Evolutionary conservation across 2,797 vertebrate species (phyloP).

Genomic region (Discoglossus pictus): DNA sequence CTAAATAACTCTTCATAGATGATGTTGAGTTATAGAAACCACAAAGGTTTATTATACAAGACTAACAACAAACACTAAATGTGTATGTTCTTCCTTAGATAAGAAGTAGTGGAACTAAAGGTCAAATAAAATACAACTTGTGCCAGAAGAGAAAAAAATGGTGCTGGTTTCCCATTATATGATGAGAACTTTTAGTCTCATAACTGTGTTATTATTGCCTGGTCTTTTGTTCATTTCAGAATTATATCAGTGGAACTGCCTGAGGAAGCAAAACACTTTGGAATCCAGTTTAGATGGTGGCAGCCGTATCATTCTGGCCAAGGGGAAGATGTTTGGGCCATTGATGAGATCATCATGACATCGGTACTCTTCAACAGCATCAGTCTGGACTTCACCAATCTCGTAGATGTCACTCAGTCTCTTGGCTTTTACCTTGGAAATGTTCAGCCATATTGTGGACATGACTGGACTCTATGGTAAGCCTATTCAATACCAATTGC

Average conservation of each 20-base stretch:
- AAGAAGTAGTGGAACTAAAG: too few relatives aligned
- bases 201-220: background rate
- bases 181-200: too few relatives aligned
- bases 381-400: constrained; percentile 94
- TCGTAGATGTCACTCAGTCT: constrained; percentile 94
- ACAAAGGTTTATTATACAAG: too few relatives aligned
- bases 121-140: too few relatives aligned
- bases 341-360: constrained; percentile 99
- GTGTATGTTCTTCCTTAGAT: too few relatives aligned
- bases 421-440: constrained; percentile 98
- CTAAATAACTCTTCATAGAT: too few relatives aligned
- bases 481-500: too few relatives aligned
- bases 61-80: too few relatives aligned
- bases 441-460: constrained; percentile 93
- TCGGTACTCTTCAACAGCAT: constrained; percentile 97
- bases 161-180: too few relatives aligned
- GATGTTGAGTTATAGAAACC: too few relatives aligned
- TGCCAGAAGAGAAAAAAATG: too few relatives aligned
- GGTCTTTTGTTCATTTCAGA: constrained; percentile 63
- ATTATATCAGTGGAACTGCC: constrained; percentile 95
- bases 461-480: constrained; percentile 98
- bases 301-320: constrained; percentile 95
- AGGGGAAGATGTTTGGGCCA: constrained; percentile 92
- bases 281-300: constrained; percentile 99
- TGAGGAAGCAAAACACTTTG: constrained; percentile 85